Evolutionary conservation across 2,797 vertebrate species (phyloP).

Genomic region (Tiaroga cobitis): DNA sequence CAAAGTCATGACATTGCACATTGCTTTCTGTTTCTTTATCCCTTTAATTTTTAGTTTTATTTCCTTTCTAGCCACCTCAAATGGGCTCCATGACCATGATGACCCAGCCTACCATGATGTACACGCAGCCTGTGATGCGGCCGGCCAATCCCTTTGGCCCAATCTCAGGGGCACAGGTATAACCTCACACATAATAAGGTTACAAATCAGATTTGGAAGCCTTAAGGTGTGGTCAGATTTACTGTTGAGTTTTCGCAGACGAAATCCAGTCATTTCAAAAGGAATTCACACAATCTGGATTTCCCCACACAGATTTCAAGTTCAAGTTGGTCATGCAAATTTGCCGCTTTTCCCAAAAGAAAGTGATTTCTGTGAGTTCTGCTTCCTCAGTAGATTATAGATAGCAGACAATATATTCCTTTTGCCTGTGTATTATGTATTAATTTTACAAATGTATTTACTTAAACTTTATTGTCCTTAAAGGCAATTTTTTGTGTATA

Average conservation of each 20-base stretch:
- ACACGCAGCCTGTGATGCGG: conserved; percentile 93
- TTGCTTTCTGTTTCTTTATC: not conserved
- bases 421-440: not conserved
- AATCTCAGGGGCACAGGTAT: conserved; percentile 91
- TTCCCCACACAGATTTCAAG: not conserved
- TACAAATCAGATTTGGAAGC: not conserved
- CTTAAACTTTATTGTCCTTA: too few relatives aligned
- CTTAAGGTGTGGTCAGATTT: conserved; percentile 7
- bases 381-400: not conserved
- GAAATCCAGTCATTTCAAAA: not conserved
- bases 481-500: too few relatives aligned
- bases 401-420: not conserved
- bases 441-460: too few relatives aligned
- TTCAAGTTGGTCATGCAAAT: not conserved
- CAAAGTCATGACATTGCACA: not conserved
- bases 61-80: conserved; percentile 80
- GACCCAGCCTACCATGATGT: conserved; percentile 94
- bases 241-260: not conserved
- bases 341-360: not conserved
- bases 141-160: conserved; percentile 91
- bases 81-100: conserved; percentile 90
- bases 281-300: not conserved
- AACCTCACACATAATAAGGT: not conserved
- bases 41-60: not conserved
- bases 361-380: not conserved